A percentile compares a stretch with the other conserved stretches of the same genome.
Evolutionary conservation across 35 echinoderm and acorn worm species (phyloP).

Genomic region (Eucidaris tribuloides): DNA sequence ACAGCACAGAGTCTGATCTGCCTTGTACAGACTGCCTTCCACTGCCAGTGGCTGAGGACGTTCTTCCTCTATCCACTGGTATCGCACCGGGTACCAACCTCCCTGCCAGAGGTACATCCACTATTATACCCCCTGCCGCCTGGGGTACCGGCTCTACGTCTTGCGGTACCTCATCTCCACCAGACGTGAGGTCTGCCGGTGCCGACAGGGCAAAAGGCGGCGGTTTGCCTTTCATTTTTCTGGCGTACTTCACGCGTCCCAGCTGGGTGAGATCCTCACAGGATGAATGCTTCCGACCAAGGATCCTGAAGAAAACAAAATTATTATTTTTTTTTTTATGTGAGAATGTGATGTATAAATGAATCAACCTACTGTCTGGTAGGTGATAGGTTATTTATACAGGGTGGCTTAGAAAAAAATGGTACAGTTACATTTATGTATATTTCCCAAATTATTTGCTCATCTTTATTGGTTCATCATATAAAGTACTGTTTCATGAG

Average conservation of each 20-base stretch:
- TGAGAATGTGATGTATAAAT: too few species aligned
- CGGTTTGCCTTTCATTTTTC: neutral
- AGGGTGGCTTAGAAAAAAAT: too few species aligned
- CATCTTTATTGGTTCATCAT: too few species aligned
- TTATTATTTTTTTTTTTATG: too few species aligned
- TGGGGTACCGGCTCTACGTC: neutral
- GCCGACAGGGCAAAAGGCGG: neutral
- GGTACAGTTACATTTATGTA: too few species aligned
- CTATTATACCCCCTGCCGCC: neutral
- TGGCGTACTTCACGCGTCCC: conserved; percentile 12
- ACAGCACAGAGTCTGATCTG: conserved; percentile 2
- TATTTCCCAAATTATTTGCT: too few species aligned
- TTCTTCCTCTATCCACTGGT: neutral
- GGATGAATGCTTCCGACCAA: conserved; percentile 35
- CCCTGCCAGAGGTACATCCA: too few species aligned
- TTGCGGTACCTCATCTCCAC: neutral
- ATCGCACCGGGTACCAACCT: too few species aligned
- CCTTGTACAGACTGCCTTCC: neutral
- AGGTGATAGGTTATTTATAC: too few species aligned
- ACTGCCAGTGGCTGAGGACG: neutral
- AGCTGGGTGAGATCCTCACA: conserved; percentile 63
- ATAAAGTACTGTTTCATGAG: too few species aligned
- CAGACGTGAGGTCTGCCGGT: neutral
- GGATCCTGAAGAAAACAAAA: conserved; percentile 16
- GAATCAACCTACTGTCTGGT: too few species aligned